Evolutionary conservation across 2,888 invertebrate species (phyloP), one percentile per base, ranked within the genome.

Genomic region (Crepidodera aurea): DNA sequence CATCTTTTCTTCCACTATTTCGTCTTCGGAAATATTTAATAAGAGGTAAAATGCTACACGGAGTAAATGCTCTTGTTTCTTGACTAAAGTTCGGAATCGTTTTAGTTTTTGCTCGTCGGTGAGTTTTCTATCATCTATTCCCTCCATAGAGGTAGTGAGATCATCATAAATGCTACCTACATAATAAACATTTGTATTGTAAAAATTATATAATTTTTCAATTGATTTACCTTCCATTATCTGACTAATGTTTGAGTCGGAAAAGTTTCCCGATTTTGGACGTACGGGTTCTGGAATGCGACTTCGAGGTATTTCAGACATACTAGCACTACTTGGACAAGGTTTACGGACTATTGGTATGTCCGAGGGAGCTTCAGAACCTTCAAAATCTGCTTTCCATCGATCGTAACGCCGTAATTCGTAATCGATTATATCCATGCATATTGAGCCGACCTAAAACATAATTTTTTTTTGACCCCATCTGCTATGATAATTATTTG

Each of bases 1-100:
- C 94, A 99, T 98, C 84, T 99, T 99, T 81, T 95, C 92, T 82
- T 98, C 98, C 1, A 98, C 92, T 79, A 92, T 92, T 6, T 93
- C 88, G 83, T 97, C 98, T 81, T 97, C 96, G 2, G 98, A 93
- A 80, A 99, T 91, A 80, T 99, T 98, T 51, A 98, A 83, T 56
- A 99, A 83, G 77, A 99, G 86, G 81, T 96, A 96, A 79, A 94
- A 94, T 1, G 94, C 93, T 44, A 96, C 96, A 79, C 95, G 84
- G 27, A 98, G 82, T 16, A 98, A 83, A 77, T 96, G 94, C 75
- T 98, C 96, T 79, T 98, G 98, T 80, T 97, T 96, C 75, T 91
- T 91, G 10, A 95, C 92, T 61, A 96, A 84, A 88, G 93, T 78
- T 90, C 95, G 78, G 89, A 90, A 82, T 90, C 95, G 77, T 88